Conservation (phyloP, 2,797 vertebrate genomes). For the Melanotaenia pygmaea region DNA sequence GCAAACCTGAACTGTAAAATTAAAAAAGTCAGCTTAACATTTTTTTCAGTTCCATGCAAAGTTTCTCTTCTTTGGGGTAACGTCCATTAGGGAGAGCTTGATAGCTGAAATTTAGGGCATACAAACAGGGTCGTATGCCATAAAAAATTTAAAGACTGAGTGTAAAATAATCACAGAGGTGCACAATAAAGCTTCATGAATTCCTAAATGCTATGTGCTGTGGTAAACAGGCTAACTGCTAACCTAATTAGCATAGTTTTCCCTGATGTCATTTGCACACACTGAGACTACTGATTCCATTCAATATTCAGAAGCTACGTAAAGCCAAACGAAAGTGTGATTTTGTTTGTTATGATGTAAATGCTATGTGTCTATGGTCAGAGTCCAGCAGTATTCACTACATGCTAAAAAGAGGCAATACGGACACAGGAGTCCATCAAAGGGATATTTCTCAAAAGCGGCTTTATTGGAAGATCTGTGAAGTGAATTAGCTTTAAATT, state of each 20-base stretch:
- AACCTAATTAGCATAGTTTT: conserved; percentile 57
- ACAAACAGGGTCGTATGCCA: conserved; percentile 22
- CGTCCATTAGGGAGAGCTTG: background rate
- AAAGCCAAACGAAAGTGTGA: conserved; percentile 3
- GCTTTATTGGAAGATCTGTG: background rate
- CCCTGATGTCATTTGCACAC: conserved; percentile 55
- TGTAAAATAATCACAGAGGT: conserved; percentile 10
- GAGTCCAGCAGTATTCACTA: background rate
- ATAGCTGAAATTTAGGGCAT: conserved; percentile 7
- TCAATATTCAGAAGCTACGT: conserved; percentile 21
- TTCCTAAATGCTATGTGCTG: conserved; percentile 22
- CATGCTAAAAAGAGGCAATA: conserved; percentile 2
- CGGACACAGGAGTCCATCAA: background rate
- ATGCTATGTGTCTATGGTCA: conserved; percentile 4
- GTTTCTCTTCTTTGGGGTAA: conserved; percentile 1
- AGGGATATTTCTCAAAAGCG: too few species aligned
- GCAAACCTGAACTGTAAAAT: background rate
- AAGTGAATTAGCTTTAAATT: background rate
- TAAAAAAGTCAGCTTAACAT: background rate
- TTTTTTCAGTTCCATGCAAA: background rate
- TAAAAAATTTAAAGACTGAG: conserved; percentile 13
- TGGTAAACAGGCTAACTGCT: conserved; percentile 56
- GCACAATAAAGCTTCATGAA: conserved; percentile 12
- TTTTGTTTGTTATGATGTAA: conserved; percentile 2
- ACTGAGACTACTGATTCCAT: conserved; percentile 44